Conservation (phyloP, 92 coral and sea anemone genomes). For the Umimayanthus kanabou region DNA sequence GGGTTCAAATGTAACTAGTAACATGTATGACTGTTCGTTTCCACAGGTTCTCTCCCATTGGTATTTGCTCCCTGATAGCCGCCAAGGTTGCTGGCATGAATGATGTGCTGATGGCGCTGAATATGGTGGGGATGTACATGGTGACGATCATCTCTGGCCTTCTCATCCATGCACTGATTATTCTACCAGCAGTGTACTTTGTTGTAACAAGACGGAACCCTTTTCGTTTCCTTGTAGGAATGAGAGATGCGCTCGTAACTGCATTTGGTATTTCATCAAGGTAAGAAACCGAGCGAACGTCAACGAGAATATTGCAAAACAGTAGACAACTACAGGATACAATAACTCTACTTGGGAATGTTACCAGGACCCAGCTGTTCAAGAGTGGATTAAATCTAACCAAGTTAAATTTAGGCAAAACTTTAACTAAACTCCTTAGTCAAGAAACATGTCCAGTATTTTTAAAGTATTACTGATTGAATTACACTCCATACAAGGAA, state of each 20-base stretch:
- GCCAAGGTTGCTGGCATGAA: constrained; percentile 91
- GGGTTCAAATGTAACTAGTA: too few species aligned
- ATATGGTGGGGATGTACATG: constrained; percentile 87
- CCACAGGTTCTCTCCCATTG: constrained; percentile 90
- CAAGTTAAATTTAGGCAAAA: too few species aligned
- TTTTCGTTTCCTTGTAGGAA: constrained; percentile 66
- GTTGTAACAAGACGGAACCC: constrained; percentile 83
- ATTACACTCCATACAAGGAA: too few species aligned
- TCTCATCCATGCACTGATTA: constrained; percentile 66
- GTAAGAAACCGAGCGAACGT: constrained; percentile 9
- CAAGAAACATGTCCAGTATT: too few species aligned
- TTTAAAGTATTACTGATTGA: too few species aligned
- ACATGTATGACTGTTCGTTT: too few species aligned
- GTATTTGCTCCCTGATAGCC: constrained; percentile 91
- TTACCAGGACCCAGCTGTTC: too few species aligned
- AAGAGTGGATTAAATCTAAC: too few species aligned
- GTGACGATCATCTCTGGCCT: constrained; percentile 87
- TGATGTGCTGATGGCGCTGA: constrained; percentile 61
- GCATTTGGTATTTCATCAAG: constrained; percentile 98
- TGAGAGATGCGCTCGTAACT: constrained; percentile 90
- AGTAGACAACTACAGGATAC: not conserved
- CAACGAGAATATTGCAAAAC: not conserved
- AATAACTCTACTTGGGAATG: too few species aligned
- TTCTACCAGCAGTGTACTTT: constrained; percentile 77
- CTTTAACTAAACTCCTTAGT: too few species aligned